phyloP scores from a whole-genome alignment of 2,888 invertebrate species.

The Polymixis lichenea region DNA sequence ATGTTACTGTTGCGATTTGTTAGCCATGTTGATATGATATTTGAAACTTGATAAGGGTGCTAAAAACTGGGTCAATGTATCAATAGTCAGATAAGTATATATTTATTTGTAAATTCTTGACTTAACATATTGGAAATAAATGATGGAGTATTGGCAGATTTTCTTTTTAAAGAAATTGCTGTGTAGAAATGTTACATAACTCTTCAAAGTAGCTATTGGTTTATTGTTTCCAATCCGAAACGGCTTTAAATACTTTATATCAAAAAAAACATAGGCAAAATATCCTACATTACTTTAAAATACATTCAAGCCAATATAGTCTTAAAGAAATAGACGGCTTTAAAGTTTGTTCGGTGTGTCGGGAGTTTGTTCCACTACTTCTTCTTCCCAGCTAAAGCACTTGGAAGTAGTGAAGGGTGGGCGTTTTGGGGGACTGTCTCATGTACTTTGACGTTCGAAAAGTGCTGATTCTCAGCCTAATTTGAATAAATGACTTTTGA shows the following conservation, averaged over 20 bases:
- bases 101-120: neutral
- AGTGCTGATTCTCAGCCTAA: too few relatives aligned
- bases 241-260: too few relatives aligned
- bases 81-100: neutral
- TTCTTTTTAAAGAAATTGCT: neutral
- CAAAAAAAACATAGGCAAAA: slow-evolving; percentile 21
- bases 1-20: neutral
- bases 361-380: too few relatives aligned
- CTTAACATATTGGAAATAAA: neutral
- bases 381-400: too few relatives aligned
- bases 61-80: neutral
- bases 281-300: neutral
- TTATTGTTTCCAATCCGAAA: slow-evolving; percentile 1
- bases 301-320: slow-evolving; percentile 26
- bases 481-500: too few relatives aligned
- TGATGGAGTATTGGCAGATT: neutral
- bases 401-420: too few relatives aligned
- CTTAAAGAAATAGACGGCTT: slow-evolving; percentile 5
- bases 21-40: neutral
- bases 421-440: too few relatives aligned
- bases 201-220: neutral
- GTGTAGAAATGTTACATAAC: neutral
- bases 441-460: too few relatives aligned
- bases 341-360: too few relatives aligned
- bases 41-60: slow-evolving; percentile 1